Base-by-base conservation (phyloP, 2,113 vertebrate genomes). In the Propithecus coquereli region DNA sequence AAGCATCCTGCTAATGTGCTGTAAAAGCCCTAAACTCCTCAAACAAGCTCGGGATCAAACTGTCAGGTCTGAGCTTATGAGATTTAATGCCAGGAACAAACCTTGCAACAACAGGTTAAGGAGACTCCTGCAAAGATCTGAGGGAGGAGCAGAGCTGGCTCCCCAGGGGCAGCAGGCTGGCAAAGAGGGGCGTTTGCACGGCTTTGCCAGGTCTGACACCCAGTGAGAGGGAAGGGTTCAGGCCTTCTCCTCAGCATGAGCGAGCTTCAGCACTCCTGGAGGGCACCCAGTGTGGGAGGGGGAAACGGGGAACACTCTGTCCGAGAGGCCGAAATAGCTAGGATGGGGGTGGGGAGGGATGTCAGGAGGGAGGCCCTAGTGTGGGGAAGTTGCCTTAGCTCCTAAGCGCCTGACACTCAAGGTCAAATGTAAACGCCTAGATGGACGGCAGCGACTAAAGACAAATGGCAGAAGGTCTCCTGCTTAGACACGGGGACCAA, bases 61-160 rank as follows among this genome's bases (percentile, higher is more conserved):
- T 1, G 5, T 14, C 82, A 89, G 79, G 17, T 45, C 12, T 6
- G 16, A 82, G 65, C 76, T 90, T 77, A 70, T 52, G 68, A 85
- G 77, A 79, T 87, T 77, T 89, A 94, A 93, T 65, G 43, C 79
- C n/a, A 88, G 61, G 85, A 94, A 89, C 59, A 86, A 91, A 83
- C 61, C 79, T 63, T 14, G 52, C 89, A 80, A 79, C 37, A 82
- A 77, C 43, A 93, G 77, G 86, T 94, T 95, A 88, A 74, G 37
- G 73, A 90, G 81, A 90, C 66, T 71, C 76, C 81, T 87, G 70
- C 54, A 18, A 70, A 92, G 65, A 86, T 83, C 43, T 54, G 94
- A 95, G 12, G 34, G 82, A 61, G 13, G 16, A 63, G 43, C 27
- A 2, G 40, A 74, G 73, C 81, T 74, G 5, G 27, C 13, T 63